Evolutionary conservation across 2,113 vertebrate genomes (phyloP), one percentile per base, ranked within the genome.

Genomic region (Oreochromis aureus): DNA sequence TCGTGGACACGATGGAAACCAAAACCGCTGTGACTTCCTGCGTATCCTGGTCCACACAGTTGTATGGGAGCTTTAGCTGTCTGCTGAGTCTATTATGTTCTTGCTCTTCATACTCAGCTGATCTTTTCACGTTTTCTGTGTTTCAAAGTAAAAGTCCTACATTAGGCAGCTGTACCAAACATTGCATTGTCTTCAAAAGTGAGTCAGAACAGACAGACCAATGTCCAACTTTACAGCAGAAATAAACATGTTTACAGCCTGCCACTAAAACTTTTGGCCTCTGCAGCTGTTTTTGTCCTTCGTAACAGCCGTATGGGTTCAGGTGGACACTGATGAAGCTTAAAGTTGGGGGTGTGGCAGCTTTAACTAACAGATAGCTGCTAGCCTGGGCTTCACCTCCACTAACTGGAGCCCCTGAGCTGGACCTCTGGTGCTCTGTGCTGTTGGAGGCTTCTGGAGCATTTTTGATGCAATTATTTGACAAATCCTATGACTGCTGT

Each of bases 261-360:
- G 16, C 16, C 30, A 34, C 6, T 15, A 5, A 71, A 46, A 16
- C 22, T 6, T 73, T 24, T 73, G 12, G 69, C 0, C 5, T 27
- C 39, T 11, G 15, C 13, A 46, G 69, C 69, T 46, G 13, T 24
- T 44, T 71, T 71, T 15, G 7, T 44, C n/a, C 39, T 44, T 24
- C 1, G 3, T 44, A 44, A 24, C 36, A 71, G 1, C 66, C 44
- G 12, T 3, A 44, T 0, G 0, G 66, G n/a, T 18, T 46, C 39
- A 73, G 66, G 2, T 73, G 66, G 66, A 46, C 19, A 8, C 39
- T 0, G 66, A 41, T 73, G 66, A 16, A 73, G 66, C 22, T 46
- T 73, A 3, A 73, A 27, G 41, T 46, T 73, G 15, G 41, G 22
- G 41, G 22, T 10, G 9, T 46, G 41, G 8, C 22, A 27, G 41